Percentiles rank a stretch among this genome's conserved stretches.
Conservation (phyloP, 1,140 invertebrate species). For the Drosophila parabipectinata region DNA sequence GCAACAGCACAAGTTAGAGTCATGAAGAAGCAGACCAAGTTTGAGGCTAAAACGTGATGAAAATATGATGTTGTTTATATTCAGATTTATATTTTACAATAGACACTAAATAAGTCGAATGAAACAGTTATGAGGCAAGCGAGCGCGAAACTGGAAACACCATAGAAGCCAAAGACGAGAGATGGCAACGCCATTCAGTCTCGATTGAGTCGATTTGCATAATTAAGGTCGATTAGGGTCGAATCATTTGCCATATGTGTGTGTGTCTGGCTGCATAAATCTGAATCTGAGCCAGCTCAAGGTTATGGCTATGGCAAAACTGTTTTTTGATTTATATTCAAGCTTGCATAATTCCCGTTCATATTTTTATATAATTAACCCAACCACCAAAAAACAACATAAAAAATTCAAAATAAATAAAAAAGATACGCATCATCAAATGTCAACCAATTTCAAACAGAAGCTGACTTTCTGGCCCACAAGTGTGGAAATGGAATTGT, state of each 20-base stretch:
- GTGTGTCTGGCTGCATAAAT: conserved; percentile 29
- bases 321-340: conserved; percentile 53
- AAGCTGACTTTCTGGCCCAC: conserved; percentile 27
- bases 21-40: neutral
- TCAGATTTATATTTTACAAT: conserved; percentile 44
- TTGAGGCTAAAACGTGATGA: conserved; percentile 16
- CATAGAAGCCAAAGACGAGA: conserved; percentile 20
- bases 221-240: conserved; percentile 79
- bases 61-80: conserved; percentile 12
- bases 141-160: conserved; percentile 7
- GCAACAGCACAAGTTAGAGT: neutral
- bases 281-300: conserved; percentile 60
- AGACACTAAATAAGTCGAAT: conserved; percentile 23
- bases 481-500: conserved; percentile 48
- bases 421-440: conserved; percentile 48
- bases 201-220: conserved; percentile 58
- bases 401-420: conserved; percentile 10
- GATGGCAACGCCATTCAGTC: conserved; percentile 19
- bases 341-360: conserved; percentile 52
- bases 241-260: conserved; percentile 50
- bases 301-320: conserved; percentile 70
- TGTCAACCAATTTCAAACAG: conserved; percentile 46
- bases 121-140: conserved; percentile 65
- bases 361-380: conserved; percentile 48
- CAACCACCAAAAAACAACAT: neutral